Percentiles rank a stretch among this genome's conserved stretches.
Conservation (phyloP, 2,113 vertebrate genomes). For the Marcusenius ussheri region DNA sequence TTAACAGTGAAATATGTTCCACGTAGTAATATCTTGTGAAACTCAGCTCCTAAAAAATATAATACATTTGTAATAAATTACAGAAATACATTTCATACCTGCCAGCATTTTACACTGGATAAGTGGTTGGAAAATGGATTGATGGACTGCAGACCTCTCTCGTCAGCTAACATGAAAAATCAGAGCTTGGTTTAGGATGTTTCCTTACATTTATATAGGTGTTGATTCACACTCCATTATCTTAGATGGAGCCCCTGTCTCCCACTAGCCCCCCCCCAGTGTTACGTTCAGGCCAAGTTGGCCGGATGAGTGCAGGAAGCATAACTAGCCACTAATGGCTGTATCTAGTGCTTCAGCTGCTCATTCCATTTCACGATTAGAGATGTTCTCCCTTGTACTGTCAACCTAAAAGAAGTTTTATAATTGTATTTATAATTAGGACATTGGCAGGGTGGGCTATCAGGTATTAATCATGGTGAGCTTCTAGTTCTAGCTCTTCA, state of each 20-base stretch:
- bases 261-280: slow-evolving; percentile 50
- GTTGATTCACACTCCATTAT: slow-evolving; percentile 54
- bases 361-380: slow-evolving; percentile 52
- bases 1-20: neutral
- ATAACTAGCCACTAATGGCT: slow-evolving; percentile 64
- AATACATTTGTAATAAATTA: neutral
- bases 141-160: neutral
- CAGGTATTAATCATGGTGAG: slow-evolving; percentile 36
- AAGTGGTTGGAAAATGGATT: neutral
- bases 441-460: slow-evolving; percentile 46
- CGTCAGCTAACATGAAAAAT: slow-evolving; percentile 45
- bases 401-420: slow-evolving; percentile 53
- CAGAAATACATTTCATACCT: neutral
- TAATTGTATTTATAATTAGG: slow-evolving; percentile 62
- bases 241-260: slow-evolving; percentile 46
- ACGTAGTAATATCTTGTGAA: neutral
- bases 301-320: slow-evolving; percentile 52
- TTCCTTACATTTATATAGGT: slow-evolving; percentile 56
- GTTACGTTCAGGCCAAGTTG: slow-evolving; percentile 49
- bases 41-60: neutral
- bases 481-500: slow-evolving; percentile 33
- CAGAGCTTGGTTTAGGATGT: slow-evolving; percentile 47
- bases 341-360: slow-evolving; percentile 16
- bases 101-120: neutral
- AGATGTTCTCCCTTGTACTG: slow-evolving; percentile 51